A percentile compares a stretch with the other conserved stretches of the same genome.
phyloP scores from a whole-genome alignment of 2,113 vertebrate species.

The Mugil cephalus region DNA sequence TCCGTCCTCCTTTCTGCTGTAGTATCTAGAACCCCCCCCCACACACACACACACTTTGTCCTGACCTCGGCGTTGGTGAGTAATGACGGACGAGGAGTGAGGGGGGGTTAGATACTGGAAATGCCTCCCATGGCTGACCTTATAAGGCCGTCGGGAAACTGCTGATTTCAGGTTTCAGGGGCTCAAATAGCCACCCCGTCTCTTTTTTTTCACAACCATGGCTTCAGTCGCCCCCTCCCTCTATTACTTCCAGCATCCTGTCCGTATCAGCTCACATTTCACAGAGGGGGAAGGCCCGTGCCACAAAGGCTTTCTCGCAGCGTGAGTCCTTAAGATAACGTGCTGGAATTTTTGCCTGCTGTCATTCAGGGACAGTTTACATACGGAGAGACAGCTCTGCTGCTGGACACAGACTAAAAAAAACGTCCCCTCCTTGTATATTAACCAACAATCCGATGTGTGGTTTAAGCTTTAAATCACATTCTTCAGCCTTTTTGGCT shows the following conservation, averaged over 20 bases:
- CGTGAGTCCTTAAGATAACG: slow-evolving; percentile 37
- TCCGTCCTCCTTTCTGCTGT: slow-evolving; percentile 7
- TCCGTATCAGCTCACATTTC: slow-evolving; percentile 74
- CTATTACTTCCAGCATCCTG: slow-evolving; percentile 62
- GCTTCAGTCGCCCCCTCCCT: slow-evolving; percentile 12
- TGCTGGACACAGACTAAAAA: slow-evolving; percentile 10
- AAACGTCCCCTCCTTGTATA: neutral
- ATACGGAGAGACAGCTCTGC: neutral
- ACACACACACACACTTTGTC: too few relatives aligned
- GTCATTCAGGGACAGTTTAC: neutral
- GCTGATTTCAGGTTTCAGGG: slow-evolving; percentile 68
- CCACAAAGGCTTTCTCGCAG: slow-evolving; percentile 33
- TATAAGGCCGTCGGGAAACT: slow-evolving; percentile 71
- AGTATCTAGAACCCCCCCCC: neutral
- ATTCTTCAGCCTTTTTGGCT: neutral
- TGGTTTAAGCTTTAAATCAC: neutral
- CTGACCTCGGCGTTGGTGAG: slow-evolving; percentile 26
- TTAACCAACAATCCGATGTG: neutral
- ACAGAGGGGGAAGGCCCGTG: slow-evolving; percentile 34
- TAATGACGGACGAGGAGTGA: too few relatives aligned
- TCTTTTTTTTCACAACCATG: slow-evolving; percentile 31
- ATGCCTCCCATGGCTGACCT: slow-evolving; percentile 60
- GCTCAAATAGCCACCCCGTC: slow-evolving; percentile 30
- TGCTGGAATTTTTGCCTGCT: slow-evolving; percentile 1
- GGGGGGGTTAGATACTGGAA: slow-evolving; percentile 56